Percentiles rank a stretch among this genome's conserved stretches.
Conservation (phyloP, 2,888 invertebrate genomes). For the Unio delphinus region DNA sequence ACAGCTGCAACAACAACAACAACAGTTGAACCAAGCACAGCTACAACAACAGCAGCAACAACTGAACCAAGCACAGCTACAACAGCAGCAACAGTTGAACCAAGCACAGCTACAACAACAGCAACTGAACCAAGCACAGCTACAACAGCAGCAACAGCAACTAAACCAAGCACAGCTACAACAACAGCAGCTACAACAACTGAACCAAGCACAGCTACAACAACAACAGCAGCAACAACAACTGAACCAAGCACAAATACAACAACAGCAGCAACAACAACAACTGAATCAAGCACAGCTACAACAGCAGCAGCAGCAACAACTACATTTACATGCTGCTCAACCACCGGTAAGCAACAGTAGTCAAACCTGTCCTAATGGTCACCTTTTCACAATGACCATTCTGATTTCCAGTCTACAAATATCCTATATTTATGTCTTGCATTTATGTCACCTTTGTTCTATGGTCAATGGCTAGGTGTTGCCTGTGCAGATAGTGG, state of each 20-base stretch:
- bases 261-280: constrained; percentile 3
- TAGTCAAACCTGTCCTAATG: no score
- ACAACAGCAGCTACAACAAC: constrained; percentile 15
- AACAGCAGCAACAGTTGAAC: constrained; percentile 5
- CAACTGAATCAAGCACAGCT: constrained; percentile 10
- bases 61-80: constrained; percentile 20
- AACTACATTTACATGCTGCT: not conserved
- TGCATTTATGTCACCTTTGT: no score
- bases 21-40: constrained; percentile 4
- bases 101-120: constrained; percentile 10
- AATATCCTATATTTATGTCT: no score
- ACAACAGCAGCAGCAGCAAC: constrained; percentile 9
- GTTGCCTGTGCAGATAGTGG: no score
- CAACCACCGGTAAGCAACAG: constrained; percentile 1
- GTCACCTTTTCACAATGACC: no score
- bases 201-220: constrained; percentile 20
- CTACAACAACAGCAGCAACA: constrained; percentile 15
- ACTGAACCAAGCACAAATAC: constrained; percentile 19
- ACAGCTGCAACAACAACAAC: constrained; percentile 14
- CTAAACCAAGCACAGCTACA: constrained; percentile 6
- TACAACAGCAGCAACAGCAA: constrained; percentile 10
- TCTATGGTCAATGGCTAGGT: no score
- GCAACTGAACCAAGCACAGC: constrained; percentile 2
- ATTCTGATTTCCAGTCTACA: no score
- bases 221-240: constrained; percentile 15